Evolutionary conservation across 2,888 invertebrate genomes (phyloP).

Genomic region (Chymomyza procnemis): DNA sequence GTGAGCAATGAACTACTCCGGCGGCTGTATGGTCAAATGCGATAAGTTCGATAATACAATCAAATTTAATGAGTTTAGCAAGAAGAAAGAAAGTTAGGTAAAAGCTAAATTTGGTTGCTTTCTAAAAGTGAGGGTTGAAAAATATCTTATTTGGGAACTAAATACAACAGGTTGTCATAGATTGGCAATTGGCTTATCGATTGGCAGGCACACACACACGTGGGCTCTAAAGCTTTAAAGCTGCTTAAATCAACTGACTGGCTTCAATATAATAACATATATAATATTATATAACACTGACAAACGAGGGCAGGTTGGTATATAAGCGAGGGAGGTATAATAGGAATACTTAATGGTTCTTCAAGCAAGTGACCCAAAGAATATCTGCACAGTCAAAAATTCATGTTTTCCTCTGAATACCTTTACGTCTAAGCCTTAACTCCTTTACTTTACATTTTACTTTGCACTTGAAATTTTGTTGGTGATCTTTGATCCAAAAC

Average conservation of each 20-base stretch:
- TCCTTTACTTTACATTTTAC: no score
- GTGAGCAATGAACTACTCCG: neutral
- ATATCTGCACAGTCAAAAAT: no score
- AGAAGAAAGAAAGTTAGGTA: conserved; percentile 19
- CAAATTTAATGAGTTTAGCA: conserved; percentile 62
- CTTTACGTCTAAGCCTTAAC: no score
- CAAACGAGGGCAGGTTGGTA: neutral
- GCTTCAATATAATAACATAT: neutral
- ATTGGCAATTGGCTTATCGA: conserved; percentile 37
- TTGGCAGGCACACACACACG: conserved; percentile 48
- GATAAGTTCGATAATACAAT: conserved; percentile 68
- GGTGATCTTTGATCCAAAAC: no score
- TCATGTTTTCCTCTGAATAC: no score
- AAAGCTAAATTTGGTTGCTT: neutral
- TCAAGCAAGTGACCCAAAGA: no score
- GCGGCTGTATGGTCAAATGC: conserved; percentile 56
- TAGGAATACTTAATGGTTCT: no score
- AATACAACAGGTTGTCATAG: conserved; percentile 31
- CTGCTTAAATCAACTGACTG: conserved; percentile 43
- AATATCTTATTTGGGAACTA: conserved; percentile 3
- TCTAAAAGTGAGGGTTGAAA: conserved; percentile 23
- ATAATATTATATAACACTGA: conserved; percentile 1
- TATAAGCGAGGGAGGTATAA: no score
- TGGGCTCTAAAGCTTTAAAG: conserved; percentile 44
- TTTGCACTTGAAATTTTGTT: no score